Evolutionary conservation across 2,888 invertebrate species (phyloP).

Genomic region (Anticlea derivata): DNA sequence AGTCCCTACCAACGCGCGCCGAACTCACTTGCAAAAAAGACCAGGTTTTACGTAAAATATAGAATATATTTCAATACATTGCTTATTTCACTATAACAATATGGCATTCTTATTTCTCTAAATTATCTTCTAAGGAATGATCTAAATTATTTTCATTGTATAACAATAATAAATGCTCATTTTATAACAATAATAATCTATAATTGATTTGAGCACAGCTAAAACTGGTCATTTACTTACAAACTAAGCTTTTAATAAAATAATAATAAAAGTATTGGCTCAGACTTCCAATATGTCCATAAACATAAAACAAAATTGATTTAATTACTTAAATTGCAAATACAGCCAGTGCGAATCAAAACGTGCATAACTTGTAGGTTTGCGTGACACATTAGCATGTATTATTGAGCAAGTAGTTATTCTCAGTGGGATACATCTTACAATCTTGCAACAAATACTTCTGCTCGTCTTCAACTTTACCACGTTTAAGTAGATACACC

Average conservation of each 20-base stretch:
- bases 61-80: constrained; percentile 38
- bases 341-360: too few relatives aligned
- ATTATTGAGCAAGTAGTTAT: constrained; percentile 68
- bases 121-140: neutral
- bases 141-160: constrained; percentile 15
- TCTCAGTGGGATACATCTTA: constrained; percentile 60
- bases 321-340: too few relatives aligned
- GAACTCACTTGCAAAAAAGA: constrained; percentile 45
- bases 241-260: neutral
- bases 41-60: constrained; percentile 40
- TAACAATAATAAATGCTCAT: constrained; percentile 30
- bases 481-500: constrained; percentile 69
- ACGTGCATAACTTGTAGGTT: too few relatives aligned
- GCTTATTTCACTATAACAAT: constrained; percentile 23
- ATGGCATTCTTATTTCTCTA: constrained; percentile 24
- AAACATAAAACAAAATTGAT: neutral
- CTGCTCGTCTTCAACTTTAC: constrained; percentile 68
- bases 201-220: constrained; percentile 1
- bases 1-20: constrained; percentile 1
- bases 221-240: constrained; percentile 6
- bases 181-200: constrained; percentile 27
- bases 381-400: constrained; percentile 53
- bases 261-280: neutral
- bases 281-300: neutral
- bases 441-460: constrained; percentile 76